Conservation (phyloP, 53 echinoderm and acorn worm species). For the Antedon mediterranea region DNA sequence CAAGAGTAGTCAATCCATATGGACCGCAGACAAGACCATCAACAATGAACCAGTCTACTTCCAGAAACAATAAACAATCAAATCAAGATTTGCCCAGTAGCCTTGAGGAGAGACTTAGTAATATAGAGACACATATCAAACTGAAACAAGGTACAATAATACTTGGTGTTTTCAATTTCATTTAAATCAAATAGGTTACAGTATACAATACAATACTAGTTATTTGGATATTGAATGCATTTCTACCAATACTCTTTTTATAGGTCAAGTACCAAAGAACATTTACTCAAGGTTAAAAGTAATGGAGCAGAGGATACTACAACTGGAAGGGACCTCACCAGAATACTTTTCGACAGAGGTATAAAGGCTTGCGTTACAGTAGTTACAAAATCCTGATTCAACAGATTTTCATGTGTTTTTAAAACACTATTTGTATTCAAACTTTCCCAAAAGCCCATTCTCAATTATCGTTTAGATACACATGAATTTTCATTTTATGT, state of each 20-base stretch:
- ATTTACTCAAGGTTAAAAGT: conserved; percentile 68
- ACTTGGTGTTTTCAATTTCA: background rate
- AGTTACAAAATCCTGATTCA: too few relatives aligned
- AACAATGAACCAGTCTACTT: conserved; percentile 7
- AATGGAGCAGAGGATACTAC: conserved; percentile 62
- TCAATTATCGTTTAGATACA: too few relatives aligned
- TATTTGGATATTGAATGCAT: too few relatives aligned
- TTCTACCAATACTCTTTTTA: too few relatives aligned
- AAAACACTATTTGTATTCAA: too few relatives aligned
- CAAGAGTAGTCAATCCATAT: conserved; percentile 64
- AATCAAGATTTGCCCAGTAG: background rate
- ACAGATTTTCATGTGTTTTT: background rate
- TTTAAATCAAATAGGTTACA: too few relatives aligned
- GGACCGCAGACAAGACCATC: conserved; percentile 89
- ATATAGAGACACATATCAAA: conserved; percentile 83
- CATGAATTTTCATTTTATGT: too few relatives aligned
- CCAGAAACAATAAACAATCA: conserved; percentile 11
- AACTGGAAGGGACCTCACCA: conserved; percentile 76
- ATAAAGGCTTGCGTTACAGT: too few relatives aligned
- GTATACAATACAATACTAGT: too few relatives aligned
- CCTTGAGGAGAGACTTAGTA: conserved; percentile 68
- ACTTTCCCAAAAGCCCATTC: too few relatives aligned
- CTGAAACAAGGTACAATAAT: conserved; percentile 22
- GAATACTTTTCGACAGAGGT: conserved; percentile 34
- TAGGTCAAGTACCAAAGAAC: conserved; percentile 26